phyloP scores from a whole-genome alignment of 1,140 invertebrate genomes.

The Goniozus legneri region DNA sequence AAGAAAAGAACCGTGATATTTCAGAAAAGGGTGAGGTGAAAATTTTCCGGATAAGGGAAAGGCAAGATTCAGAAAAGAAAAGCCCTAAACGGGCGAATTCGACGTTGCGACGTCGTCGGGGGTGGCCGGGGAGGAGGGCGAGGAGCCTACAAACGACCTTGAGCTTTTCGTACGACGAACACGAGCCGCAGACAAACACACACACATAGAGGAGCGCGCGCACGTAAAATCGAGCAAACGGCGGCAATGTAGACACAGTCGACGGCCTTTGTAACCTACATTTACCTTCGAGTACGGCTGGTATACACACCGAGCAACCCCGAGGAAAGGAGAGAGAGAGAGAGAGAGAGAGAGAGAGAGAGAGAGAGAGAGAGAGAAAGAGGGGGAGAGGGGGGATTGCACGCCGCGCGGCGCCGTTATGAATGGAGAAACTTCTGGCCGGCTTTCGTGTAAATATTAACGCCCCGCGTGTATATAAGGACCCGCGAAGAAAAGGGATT shows the following conservation, averaged over 20 bases:
- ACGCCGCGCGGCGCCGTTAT: conserved; percentile 30
- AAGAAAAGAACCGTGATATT: no score
- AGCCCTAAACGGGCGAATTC: no score
- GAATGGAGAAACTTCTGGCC: conserved; percentile 46
- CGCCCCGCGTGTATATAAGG: conserved; percentile 13
- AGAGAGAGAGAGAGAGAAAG: conserved; percentile 6
- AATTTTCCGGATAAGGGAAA: no score
- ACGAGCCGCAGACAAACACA: neutral
- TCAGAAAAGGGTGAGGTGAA: no score
- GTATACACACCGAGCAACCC: neutral
- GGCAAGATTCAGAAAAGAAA: no score
- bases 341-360: conserved; percentile 5
- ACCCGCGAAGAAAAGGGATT: conserved; percentile 15
- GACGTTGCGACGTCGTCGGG: no score
- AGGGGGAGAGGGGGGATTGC: conserved; percentile 9
- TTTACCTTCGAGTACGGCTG: conserved; percentile 22
- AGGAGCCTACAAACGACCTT: conserved; percentile 28
- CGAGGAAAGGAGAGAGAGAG: conserved; percentile 12
- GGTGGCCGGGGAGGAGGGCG: neutral
- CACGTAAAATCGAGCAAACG: neutral
- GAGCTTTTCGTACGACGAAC: conserved; percentile 14
- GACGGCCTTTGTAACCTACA: conserved; percentile 40
- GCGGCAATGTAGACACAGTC: conserved; percentile 20
- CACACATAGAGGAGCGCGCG: conserved; percentile 2
- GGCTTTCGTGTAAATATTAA: conserved; percentile 34